These are phyloP conservation scores for Muscina levida DNA, from an alignment of 2,888 invertebrate species.

Conservation along the genomic window DNA sequence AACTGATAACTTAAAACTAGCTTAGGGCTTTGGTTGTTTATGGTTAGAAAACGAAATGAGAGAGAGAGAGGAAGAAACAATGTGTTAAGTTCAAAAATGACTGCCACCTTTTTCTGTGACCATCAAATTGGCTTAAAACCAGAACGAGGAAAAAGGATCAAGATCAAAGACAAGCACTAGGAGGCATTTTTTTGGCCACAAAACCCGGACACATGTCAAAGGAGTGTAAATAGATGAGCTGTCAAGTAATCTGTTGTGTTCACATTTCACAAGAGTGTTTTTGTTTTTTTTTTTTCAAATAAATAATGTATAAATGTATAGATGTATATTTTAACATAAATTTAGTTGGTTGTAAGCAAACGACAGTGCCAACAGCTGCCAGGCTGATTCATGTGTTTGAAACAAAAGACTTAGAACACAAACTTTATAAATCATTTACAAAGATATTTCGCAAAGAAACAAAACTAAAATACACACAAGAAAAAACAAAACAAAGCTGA, in stretches of 20 bases:
- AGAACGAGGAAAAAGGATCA: conserved; percentile 30
- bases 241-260: conserved; percentile 66
- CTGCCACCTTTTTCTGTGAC: conserved; percentile 27
- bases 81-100: conserved; percentile 38
- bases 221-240: conserved; percentile 66
- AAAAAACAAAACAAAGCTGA: not conserved
- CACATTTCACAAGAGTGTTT: conserved; percentile 50
- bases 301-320: conserved; percentile 1
- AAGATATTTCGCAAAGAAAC: conserved; percentile 38
- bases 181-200: conserved; percentile 9
- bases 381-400: conserved; percentile 35
- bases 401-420: conserved; percentile 42
- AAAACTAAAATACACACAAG: conserved; percentile 32
- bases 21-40: conserved; percentile 49
- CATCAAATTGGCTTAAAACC: not conserved
- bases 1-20: conserved; percentile 41
- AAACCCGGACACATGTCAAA: conserved; percentile 61
- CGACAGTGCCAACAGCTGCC: conserved; percentile 48
- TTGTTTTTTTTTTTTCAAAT: not conserved
- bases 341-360: not conserved
- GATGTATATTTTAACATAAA: conserved; percentile 58
- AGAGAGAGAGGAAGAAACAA: conserved; percentile 22
- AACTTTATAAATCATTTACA: conserved; percentile 40
- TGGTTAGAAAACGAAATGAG: conserved; percentile 50
- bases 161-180: conserved; percentile 35